phyloP scores from a whole-genome alignment of 1,140 invertebrate genomes.

The Drosophila mojavensis region DNA sequence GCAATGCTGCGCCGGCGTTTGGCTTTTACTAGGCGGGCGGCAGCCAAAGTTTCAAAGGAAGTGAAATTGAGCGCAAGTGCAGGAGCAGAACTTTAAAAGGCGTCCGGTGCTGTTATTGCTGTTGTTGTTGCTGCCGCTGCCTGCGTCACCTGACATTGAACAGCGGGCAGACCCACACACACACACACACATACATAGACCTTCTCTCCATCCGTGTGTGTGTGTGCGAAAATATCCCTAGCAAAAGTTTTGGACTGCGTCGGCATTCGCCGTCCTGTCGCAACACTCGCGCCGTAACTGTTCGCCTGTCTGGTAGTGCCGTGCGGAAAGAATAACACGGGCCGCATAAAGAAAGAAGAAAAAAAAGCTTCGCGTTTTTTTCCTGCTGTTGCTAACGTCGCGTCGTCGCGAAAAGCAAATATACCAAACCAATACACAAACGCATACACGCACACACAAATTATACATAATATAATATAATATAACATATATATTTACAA shows the following conservation, averaged over 20 bases:
- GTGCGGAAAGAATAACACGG: constrained; percentile 56
- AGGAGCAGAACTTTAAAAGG: constrained; percentile 45
- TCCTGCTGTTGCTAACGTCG: constrained; percentile 52
- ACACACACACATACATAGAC: constrained; percentile 21
- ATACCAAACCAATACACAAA: constrained; percentile 11
- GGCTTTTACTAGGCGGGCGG: constrained; percentile 49
- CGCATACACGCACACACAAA: constrained; percentile 29
- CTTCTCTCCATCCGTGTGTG: constrained; percentile 16
- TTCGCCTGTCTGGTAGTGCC: constrained; percentile 78
- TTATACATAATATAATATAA: constrained; percentile 26
- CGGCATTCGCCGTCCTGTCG: constrained; percentile 61
- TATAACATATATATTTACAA: background rate
- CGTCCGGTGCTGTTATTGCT: constrained; percentile 16
- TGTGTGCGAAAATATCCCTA: constrained; percentile 69
- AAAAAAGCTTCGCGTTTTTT: constrained; percentile 47
- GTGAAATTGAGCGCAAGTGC: constrained; percentile 61
- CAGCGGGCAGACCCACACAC: constrained; percentile 48
- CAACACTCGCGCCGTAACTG: constrained; percentile 74
- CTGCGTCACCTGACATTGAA: constrained; percentile 83
- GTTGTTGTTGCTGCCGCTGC: constrained; percentile 14
- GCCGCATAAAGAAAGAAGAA: constrained; percentile 12
- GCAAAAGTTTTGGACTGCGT: constrained; percentile 63
- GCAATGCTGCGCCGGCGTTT: constrained; percentile 80
- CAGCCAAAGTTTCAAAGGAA: constrained; percentile 45
- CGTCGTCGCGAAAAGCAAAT: constrained; percentile 39